Base-by-base conservation (phyloP, 2,797 vertebrate species). In the Takifugu ocellatus region DNA sequence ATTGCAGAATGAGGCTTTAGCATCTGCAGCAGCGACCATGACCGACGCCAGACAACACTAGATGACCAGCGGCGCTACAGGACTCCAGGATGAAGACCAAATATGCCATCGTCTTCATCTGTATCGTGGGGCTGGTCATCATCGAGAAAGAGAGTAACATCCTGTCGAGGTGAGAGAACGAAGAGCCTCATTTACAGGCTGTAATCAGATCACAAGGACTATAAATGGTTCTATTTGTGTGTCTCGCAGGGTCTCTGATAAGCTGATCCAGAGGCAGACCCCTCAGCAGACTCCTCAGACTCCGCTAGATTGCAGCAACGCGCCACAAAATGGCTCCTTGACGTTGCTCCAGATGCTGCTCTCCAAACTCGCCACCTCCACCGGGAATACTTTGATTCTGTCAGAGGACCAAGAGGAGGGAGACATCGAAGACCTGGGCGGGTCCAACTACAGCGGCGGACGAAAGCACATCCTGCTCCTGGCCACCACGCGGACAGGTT, bases 61-160 rank as follows among this genome's bases (percentile, higher is more conserved):
- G 60, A 82, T 49, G 0, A 70, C 55, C 36, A 59, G 17, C 49
- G 16, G 49, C 49, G 74, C 70, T 15, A 54, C 70, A 72, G 63
- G 50, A 79, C 75, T 74, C 69, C 85, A 98, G 92, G 83, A 94
- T 98, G 93, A 95, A 91, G 86, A 93, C 92, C 90, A 98, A 94
- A 89, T 97, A 98, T 39, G 92, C 93, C 1, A 59, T 97, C 47
- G 82, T 96, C 84, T 87, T 98, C 84, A 92, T 92, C 72, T 96
- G 93, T 0, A 88, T 98, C 27, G 82, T 96, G 72, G 90, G 92
- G 27, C 90, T 95, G 71, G 93, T 98, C 61, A 84, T 99, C 89
- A 96, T 99, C 1, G 96, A 96, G 84, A 98, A 97, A 83, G 96
- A 99, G 87, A 97, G 95, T 88, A 97, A 96, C 79, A 96, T 99